Base-by-base conservation (phyloP, 2,888 invertebrate species). In the Crioceris asparagi region DNA sequence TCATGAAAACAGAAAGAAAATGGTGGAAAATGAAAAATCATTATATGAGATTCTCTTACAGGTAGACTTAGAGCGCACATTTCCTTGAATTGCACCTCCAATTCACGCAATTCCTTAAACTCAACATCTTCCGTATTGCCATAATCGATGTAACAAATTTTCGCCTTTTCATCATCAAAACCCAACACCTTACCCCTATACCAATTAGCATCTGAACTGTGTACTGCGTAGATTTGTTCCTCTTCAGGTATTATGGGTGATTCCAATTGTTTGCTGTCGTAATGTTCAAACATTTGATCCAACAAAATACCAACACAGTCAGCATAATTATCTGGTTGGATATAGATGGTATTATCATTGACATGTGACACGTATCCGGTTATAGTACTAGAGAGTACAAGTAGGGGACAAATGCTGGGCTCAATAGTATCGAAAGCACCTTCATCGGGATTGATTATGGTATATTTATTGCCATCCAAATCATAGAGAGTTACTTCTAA, bases 401-500 rank as follows among this genome's bases (percentile, higher is more conserved):
- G 75, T 52, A 75, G 66, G 14, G 72, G 70, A 49, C 79, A 79
- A 4, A 83, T 57, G 18, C 70, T 41, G 18, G 70, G 43, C 52
- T 65, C 50, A 1, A 74, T 68, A 17, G 63, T 62, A 14, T 68
- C 69, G 49, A 65, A 70, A 0, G 72, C 69, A 19, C 67, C 72
- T 41, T 70, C 71, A 45, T 74, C 72, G 0, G 72, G 71, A 21
- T 65, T 61, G 38, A 74, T 62, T 27, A 72, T 59, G 1, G 64
- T 54, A 2, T 76, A 57, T 52, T 71, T 72, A 12, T 59, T 56
- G 6, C 73, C 73, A 1, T 62, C 63, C 3, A 53, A 53, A 38
- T 76, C 70, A 53, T 80, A 80, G 3, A 85, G 62, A 2, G 78
- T 75, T 37, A 82, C 70, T 37, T 77, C 66, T 44, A 84, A 62